Conservation (phyloP, 2,888 invertebrate species). For the Xestia rhomboidea region DNA sequence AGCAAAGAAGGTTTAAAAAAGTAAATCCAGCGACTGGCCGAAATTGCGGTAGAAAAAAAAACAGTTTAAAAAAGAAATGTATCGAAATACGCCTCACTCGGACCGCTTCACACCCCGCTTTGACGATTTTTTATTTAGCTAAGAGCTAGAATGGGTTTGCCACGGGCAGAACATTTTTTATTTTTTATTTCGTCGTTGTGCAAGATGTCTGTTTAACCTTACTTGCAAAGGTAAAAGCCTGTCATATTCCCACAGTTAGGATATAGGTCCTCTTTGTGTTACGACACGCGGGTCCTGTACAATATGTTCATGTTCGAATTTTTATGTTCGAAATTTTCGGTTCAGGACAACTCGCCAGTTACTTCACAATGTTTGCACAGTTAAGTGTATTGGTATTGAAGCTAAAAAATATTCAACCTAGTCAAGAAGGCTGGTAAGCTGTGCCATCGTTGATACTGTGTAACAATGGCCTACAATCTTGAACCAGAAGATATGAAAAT, state of each 20-base stretch:
- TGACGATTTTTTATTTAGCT: constrained; percentile 52
- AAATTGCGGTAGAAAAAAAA: constrained; percentile 40
- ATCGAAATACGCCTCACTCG: constrained; percentile 18
- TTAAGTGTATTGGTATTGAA: background rate
- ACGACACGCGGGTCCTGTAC: too few species aligned
- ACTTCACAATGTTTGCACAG: background rate
- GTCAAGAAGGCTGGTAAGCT: background rate
- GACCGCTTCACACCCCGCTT: constrained; percentile 36
- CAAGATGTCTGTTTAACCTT: background rate
- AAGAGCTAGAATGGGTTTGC: constrained; percentile 20
- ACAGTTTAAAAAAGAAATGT: constrained; percentile 19
- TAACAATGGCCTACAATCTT: background rate
- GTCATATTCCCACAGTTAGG: background rate
- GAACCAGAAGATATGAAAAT: background rate
- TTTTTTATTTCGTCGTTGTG: background rate
- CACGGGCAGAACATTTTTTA: background rate
- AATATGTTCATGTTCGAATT: too few species aligned
- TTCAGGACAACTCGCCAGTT: background rate
- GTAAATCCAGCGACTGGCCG: background rate
- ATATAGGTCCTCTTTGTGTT: background rate
- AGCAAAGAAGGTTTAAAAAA: constrained; percentile 32
- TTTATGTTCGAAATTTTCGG: background rate
- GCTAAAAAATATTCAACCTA: background rate
- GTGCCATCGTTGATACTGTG: background rate
- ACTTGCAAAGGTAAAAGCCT: background rate